A percentile compares a stretch with the other conserved stretches of the same genome.
phyloP scores from a whole-genome alignment of 2,113 vertebrate genomes.

The Eonycteris spelaea region DNA sequence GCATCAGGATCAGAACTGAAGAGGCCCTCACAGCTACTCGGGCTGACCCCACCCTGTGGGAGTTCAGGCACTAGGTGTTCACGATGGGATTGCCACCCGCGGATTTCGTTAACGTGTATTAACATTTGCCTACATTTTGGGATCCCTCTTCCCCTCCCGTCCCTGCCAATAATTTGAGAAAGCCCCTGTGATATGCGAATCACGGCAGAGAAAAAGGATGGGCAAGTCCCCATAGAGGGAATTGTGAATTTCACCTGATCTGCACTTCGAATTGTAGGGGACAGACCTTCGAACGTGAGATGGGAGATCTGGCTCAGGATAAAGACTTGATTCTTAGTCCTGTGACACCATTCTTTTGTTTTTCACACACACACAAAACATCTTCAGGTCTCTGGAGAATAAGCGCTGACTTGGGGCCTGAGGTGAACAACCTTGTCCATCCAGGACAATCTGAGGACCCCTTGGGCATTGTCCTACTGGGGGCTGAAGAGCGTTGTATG shows the following conservation, averaged over 20 bases:
- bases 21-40: background rate
- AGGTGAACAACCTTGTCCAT: background rate
- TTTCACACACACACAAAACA: too few species aligned
- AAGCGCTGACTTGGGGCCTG: background rate
- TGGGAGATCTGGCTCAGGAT: background rate
- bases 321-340: background rate
- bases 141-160: background rate
- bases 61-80: background rate
- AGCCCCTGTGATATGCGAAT: background rate
- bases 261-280: background rate
- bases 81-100: fast-evolving
- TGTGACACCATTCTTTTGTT: background rate
- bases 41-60: background rate
- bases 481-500: background rate
- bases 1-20: background rate
- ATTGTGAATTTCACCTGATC: background rate
- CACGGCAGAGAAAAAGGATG: background rate
- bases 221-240: background rate
- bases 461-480: background rate
- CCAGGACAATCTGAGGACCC: too few species aligned
- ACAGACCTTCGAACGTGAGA: background rate
- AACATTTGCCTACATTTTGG: background rate
- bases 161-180: background rate
- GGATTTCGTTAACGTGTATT: background rate
- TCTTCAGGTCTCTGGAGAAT: background rate